Evolutionary conservation across 2,113 vertebrate species (phyloP), one percentile per base, ranked within the genome.

Genomic region (Parus major): DNA sequence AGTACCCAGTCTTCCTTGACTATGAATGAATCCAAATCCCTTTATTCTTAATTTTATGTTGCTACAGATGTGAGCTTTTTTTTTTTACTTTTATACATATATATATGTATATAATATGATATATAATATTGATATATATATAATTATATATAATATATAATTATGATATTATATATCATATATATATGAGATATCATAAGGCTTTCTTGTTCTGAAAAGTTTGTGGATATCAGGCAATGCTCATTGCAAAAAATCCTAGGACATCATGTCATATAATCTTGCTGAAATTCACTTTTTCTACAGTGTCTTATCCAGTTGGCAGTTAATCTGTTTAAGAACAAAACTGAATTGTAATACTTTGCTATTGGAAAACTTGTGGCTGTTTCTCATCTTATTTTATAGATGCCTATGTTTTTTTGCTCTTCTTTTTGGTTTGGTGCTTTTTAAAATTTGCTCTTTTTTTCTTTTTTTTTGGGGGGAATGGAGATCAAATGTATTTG

Each of bases 341-440:
- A 65, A 69, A 56, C 24, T 28, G 7, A 80, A 52, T 47, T 59
- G 9, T 50, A 1, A 2, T 80, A 7, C 8, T 82, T 80, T 60
- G n/a, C 27, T 61, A 1, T 17, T 59, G 57, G 22, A 11, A 71
- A 68, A 55, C 10, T 33, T 69, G 5, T 11, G 5, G 4, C 33
- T 27, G 5, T 80, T 77, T 86, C 35, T 68, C 35, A 16, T 33
- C 4, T 20, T 85, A 9, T 68, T 79, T 82, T 35, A 12, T 14
- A 50, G 11, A 13, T n/a, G 7, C 17, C n/a, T 14, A 0, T 29
- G 29, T 1, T 13, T 20, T 13, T 63, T 56, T 15, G 39, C 6
- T 27, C 5, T 24, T 66, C 12, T 0, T 65, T 86, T 68, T 36
- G 2, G 5, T 65, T 61, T 82, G 11, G 5, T 0, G 1, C 10